Conservation (phyloP, 2,888 invertebrate species). For the Leucoma salicis region DNA sequence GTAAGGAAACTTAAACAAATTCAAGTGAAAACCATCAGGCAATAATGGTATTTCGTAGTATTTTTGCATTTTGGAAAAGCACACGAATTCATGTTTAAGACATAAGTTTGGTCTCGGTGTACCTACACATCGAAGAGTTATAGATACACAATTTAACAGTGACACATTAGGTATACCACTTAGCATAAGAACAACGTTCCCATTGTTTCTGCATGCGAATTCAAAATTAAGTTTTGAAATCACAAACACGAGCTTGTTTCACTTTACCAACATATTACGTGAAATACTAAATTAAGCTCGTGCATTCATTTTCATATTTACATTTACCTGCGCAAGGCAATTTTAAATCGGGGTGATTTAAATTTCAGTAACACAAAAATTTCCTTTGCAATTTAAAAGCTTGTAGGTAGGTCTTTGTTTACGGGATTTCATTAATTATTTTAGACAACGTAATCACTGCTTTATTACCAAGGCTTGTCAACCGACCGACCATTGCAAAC, state of each 20-base stretch:
- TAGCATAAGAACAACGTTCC: too few species aligned
- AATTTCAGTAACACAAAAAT: constrained; percentile 25
- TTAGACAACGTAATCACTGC: constrained; percentile 34
- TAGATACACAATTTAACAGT: too few species aligned
- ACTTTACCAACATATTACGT: constrained; percentile 1
- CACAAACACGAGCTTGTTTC: constrained; percentile 2
- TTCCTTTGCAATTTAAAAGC: constrained; percentile 31
- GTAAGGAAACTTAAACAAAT: too few species aligned
- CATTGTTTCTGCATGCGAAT: constrained; percentile 4
- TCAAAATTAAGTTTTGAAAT: constrained; percentile 4
- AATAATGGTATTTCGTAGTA: too few species aligned
- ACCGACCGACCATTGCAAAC: constrained; percentile 37
- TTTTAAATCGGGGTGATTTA: background rate
- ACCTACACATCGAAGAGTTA: too few species aligned
- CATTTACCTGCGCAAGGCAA: background rate
- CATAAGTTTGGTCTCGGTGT: too few species aligned
- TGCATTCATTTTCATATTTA: constrained; percentile 7
- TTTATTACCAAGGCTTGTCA: constrained; percentile 37
- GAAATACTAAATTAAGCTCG: constrained; percentile 5
- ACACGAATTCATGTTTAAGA: too few species aligned
- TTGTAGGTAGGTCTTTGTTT: constrained; percentile 25
- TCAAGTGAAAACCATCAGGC: too few species aligned
- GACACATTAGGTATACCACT: too few species aligned
- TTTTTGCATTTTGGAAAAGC: too few species aligned
- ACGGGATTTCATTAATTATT: constrained; percentile 39